Percentiles rank a stretch among this genome's conserved stretches.
phyloP scores from a whole-genome alignment of 2,888 invertebrate species.

The Dasypogon diadema region DNA sequence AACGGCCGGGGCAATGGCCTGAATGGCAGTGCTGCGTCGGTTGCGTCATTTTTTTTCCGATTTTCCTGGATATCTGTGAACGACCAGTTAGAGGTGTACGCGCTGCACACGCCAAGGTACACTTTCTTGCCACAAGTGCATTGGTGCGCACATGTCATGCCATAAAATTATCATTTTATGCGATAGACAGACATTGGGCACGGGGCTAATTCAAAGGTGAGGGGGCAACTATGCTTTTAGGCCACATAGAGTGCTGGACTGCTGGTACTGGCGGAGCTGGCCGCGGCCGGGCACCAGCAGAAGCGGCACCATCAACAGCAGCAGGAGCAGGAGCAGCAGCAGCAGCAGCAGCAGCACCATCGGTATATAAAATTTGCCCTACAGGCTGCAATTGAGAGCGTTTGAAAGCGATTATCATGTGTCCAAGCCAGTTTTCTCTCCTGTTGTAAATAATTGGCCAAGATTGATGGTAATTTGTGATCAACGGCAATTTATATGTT shows the following conservation, averaged over 20 bases:
- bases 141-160: conserved; percentile 44
- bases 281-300: too few relatives aligned
- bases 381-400: conserved; percentile 45
- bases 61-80: conserved; percentile 17
- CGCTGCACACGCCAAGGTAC: conserved; percentile 26
- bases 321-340: background rate
- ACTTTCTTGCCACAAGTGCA: conserved; percentile 50
- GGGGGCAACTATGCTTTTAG: conserved; percentile 8
- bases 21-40: conserved; percentile 18
- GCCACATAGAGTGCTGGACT: background rate
- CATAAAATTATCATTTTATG: conserved; percentile 55
- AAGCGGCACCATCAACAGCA: background rate
- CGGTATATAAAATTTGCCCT: conserved; percentile 32
- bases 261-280: too few relatives aligned
- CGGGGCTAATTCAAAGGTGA: conserved; percentile 1
- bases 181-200: conserved; percentile 47
- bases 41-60: conserved; percentile 50
- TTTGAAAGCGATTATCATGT: conserved; percentile 53
- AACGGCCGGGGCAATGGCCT: conserved; percentile 52
- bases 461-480: conserved; percentile 56
- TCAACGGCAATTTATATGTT: conserved; percentile 54
- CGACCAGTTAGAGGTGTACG: background rate
- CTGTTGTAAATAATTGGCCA: conserved; percentile 55
- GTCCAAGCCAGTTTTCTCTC: conserved; percentile 52
- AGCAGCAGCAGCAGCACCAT: background rate